Conservation (phyloP, 2,797 vertebrate genomes). For the Oryzias dopingdopingensis region DNA sequence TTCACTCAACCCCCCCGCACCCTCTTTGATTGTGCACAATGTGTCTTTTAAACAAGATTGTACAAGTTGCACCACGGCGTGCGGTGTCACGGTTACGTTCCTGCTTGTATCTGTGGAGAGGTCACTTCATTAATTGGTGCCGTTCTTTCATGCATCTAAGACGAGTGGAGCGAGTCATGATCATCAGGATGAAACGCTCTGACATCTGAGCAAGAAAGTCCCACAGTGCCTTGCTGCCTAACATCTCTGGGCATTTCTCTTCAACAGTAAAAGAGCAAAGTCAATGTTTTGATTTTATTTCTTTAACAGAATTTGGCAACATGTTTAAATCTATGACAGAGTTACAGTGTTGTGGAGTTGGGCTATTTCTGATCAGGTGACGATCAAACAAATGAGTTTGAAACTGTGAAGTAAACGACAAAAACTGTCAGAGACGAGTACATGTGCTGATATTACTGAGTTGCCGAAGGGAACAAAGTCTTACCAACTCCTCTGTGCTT, state of each 20-base stretch:
- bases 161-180: slow-evolving; percentile 68
- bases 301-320: slow-evolving; percentile 4
- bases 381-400: slow-evolving; percentile 29
- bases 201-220: slow-evolving; percentile 79
- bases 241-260: slow-evolving; percentile 44
- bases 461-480: slow-evolving; percentile 40
- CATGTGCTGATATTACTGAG: slow-evolving; percentile 37
- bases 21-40: slow-evolving; percentile 22
- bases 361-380: slow-evolving; percentile 28
- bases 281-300: slow-evolving; percentile 18
- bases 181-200: slow-evolving; percentile 75
- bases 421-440: slow-evolving; percentile 34
- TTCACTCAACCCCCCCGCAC: slow-evolving; percentile 36
- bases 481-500: slow-evolving; percentile 11
- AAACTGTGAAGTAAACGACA: slow-evolving; percentile 33
- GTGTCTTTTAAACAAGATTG: neutral
- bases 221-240: slow-evolving; percentile 63
- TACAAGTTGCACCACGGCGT: slow-evolving; percentile 14
- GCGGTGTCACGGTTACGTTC: slow-evolving; percentile 28
- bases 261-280: slow-evolving; percentile 48
- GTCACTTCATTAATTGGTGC: slow-evolving; percentile 60
- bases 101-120: slow-evolving; percentile 47
- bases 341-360: slow-evolving; percentile 24
- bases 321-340: slow-evolving; percentile 27
- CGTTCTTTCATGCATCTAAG: slow-evolving; percentile 64